A percentile compares a stretch with the other conserved stretches of the same genome.
These are phyloP conservation scores for Sceloporus undulatus DNA, from an alignment of 2,113 vertebrate species.

Conservation along the genomic window DNA sequence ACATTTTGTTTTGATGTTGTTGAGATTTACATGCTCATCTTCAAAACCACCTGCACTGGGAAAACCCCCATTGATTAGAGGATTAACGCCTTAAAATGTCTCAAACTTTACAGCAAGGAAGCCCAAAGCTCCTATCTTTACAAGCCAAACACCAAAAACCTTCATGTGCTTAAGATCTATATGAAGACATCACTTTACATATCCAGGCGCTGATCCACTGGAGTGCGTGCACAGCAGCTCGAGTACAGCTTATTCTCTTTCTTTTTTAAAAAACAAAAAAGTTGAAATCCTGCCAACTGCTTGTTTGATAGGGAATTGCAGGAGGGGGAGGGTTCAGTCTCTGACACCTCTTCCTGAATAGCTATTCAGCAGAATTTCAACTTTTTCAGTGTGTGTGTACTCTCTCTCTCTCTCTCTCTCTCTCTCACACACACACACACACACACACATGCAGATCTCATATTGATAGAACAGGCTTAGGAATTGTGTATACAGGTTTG, in stretches of 20 bases:
- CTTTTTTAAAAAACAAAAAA: neutral
- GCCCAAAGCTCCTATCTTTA: constrained; percentile 5
- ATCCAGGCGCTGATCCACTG: constrained; percentile 10
- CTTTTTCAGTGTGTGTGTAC: neutral
- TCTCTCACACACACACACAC: too few relatives aligned
- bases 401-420: too few relatives aligned
- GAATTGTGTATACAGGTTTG: neutral
- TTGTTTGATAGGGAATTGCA: neutral
- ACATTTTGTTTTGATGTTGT: constrained; percentile 38
- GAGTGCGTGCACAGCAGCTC: neutral
- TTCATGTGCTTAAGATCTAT: constrained; percentile 29
- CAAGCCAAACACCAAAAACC: constrained; percentile 14
- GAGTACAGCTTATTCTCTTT: neutral
- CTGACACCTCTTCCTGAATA: neutral
- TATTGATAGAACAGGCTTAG: neutral
- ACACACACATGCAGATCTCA: neutral
- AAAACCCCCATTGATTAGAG: constrained; percentile 20
- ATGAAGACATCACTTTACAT: constrained; percentile 28
- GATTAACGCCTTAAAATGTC: constrained; percentile 37
- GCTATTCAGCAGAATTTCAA: neutral
- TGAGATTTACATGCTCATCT: constrained; percentile 38
- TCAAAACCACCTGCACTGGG: constrained; percentile 28
- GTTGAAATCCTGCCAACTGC: neutral
- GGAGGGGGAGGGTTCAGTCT: neutral
- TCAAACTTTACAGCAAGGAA: constrained; percentile 22